Conservation (phyloP, 2,113 vertebrate genomes). For the Ailuropoda melanoleuca region DNA sequence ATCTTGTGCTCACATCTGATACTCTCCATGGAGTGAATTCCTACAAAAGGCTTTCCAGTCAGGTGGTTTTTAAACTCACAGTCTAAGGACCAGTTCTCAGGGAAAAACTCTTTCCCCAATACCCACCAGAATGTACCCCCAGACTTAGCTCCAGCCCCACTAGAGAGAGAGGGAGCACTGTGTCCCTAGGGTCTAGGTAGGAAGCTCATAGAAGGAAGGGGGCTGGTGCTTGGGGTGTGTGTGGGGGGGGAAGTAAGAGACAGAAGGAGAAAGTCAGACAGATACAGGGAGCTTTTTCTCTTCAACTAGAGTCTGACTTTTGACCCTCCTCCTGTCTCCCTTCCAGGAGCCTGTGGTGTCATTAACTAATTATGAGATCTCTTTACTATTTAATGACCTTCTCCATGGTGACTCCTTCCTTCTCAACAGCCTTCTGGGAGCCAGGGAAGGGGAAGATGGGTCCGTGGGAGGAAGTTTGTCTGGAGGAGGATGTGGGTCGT, state of each 20-base stretch:
- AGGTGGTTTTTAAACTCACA: not conserved
- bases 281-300: not conserved
- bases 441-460: not conserved
- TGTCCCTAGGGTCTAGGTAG: not conserved
- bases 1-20: not conserved
- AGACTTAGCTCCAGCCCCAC: not conserved
- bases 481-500: not conserved
- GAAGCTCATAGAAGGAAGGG: not conserved
- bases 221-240: not conserved
- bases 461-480: not conserved
- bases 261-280: not conserved
- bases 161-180: too few species aligned
- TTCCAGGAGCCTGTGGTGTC: not conserved
- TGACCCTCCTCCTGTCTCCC: not conserved
- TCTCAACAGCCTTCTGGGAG: not conserved
- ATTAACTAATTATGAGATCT: slow-evolving; percentile 70
- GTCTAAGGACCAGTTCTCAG: not conserved
- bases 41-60: not conserved
- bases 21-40: not conserved
- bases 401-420: not conserved
- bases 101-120: not conserved
- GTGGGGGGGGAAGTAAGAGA: not conserved
- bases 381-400: slow-evolving; percentile 74
- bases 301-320: not conserved
- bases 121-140: not conserved